Conservation (phyloP, 2,797 vertebrate genomes). For the Dermochelys coriacea region DNA sequence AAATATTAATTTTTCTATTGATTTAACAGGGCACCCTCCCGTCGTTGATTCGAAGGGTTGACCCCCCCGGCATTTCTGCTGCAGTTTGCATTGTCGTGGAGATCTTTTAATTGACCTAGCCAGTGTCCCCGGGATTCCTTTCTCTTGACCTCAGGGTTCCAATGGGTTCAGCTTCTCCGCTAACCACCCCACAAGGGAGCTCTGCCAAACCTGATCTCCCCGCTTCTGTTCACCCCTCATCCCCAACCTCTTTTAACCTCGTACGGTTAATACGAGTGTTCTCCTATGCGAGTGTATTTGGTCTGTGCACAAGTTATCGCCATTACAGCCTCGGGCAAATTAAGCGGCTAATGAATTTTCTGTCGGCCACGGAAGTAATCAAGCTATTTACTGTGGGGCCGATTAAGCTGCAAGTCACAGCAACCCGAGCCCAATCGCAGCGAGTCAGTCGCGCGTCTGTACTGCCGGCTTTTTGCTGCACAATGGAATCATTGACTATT, state of each 20-base stretch:
- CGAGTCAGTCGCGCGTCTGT: constrained; percentile 68
- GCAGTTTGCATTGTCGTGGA: neutral
- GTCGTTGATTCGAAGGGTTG: neutral
- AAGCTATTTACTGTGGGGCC: constrained; percentile 75
- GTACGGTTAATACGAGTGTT: rapidly evolving
- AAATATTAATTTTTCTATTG: neutral
- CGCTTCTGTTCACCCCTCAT: neutral
- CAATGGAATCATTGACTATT: constrained; percentile 92
- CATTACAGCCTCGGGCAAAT: constrained; percentile 76
- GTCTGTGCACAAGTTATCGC: constrained; percentile 33
- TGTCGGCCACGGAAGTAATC: constrained; percentile 81
- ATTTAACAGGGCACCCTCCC: neutral
- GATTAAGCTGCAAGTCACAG: constrained; percentile 87
- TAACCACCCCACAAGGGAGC: neutral
- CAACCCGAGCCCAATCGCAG: constrained; percentile 71
- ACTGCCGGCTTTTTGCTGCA: constrained; percentile 78
- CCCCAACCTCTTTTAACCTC: neutral
- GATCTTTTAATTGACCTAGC: neutral
- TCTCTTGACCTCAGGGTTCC: neutral
- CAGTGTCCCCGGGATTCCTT: neutral
- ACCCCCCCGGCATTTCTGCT: neutral
- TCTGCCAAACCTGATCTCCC: neutral
- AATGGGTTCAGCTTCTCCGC: neutral
- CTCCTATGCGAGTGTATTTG: neutral
- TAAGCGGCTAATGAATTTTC: constrained; percentile 83